phyloP scores from a whole-genome alignment of 2,888 invertebrate genomes.

The Eudemis profundana region DNA sequence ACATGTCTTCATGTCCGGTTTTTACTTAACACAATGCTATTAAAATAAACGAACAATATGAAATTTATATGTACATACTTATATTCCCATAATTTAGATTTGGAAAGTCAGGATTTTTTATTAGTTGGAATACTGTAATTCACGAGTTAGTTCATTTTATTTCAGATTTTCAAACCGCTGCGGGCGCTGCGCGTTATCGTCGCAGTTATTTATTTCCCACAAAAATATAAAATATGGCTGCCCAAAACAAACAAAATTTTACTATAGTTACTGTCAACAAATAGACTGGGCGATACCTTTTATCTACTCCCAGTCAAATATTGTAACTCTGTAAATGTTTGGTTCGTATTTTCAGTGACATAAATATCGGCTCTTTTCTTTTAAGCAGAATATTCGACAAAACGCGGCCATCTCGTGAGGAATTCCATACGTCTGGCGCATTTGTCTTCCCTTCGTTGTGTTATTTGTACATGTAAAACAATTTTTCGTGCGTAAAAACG shows the following conservation, averaged over 20 bases:
- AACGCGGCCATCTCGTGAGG: constrained; percentile 3
- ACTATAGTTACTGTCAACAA: not conserved
- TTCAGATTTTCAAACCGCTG: constrained; percentile 9
- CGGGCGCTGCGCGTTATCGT: constrained; percentile 17
- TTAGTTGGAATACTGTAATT: not conserved
- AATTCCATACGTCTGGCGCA: constrained; percentile 17
- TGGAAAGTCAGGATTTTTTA: not conserved
- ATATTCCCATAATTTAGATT: no score
- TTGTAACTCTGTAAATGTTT: not conserved
- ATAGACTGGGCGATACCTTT: not conserved
- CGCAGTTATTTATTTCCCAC: constrained; percentile 3
- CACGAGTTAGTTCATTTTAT: not conserved
- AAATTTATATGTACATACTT: no score
- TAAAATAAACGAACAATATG: no score
- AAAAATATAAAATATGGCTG: not conserved
- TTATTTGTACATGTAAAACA: constrained; percentile 23
- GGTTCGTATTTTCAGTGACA: constrained; percentile 15
- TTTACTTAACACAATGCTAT: no score
- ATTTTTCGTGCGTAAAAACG: constrained; percentile 13
- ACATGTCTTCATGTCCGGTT: no score
- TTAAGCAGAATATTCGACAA: constrained; percentile 7
- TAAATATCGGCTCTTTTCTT: constrained; percentile 7
- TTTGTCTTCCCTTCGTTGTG: constrained; percentile 9
- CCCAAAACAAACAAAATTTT: not conserved
- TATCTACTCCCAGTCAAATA: not conserved